Base-by-base conservation (phyloP, 2,797 vertebrate species). In the Eulemur albifrons region DNA sequence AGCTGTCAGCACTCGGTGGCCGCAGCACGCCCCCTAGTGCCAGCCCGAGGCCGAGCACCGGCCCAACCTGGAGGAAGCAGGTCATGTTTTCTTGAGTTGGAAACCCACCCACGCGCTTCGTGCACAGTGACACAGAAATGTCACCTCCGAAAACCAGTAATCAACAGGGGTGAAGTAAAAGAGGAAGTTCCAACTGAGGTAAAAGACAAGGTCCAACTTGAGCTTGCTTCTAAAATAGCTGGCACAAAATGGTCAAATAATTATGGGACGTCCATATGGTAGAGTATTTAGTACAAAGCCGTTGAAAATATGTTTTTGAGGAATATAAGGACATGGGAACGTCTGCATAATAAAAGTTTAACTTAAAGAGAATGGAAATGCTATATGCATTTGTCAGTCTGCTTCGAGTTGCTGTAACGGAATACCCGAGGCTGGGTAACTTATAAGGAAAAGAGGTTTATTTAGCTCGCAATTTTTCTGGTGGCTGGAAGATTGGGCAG, bases 11-110 rank as follows among this genome's bases (percentile, higher is more conserved):
- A 2, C 79, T 83, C 14, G 17, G 81, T 20, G 69, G 61, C 86
- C 61, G 32, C 32, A 92, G 32, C 4, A 0, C 25, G 25, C 94
- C 92, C 92, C 61, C 97, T 94, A 25, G 94, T 76, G 94, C 43
- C 77, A 43, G 9, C 32, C 23, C 0, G 1, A 13, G 54, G 40
- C 20, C 23, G 59, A 38, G 30, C 87, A 15, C 27, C 25, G 25
- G 23, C 50, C 21, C 30, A 17, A 52, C 10, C 57, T 12, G 63
- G 27, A 27, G n/a, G n/a, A n/a, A 21, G 8, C 63, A n/a, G 43
- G 32, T 13, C 40, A 21, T 27, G 8, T 35, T 32, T 50, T 63
- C 57, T 43, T 35, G 9, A 30, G 45, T 45, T 52, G 89, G 57
- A 93, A 93, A 89, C n/a, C 35, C 35, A 89, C 27, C 35, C 32